These are phyloP conservation scores for Synodontis membranacea DNA, from an alignment of 2,113 vertebrate species.

Conservation along the genomic window DNA sequence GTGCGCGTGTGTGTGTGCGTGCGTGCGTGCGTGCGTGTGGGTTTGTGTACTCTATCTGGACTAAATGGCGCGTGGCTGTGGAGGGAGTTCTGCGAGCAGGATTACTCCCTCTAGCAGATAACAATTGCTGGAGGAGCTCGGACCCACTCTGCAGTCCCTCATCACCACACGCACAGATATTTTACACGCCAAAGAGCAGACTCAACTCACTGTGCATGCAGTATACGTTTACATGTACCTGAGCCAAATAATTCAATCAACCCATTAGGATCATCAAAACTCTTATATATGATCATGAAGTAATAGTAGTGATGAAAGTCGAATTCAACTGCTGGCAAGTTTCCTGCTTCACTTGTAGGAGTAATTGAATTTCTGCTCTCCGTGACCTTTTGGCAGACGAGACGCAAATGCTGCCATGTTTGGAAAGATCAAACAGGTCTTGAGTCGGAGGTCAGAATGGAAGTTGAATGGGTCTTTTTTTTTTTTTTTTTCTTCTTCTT, in stretches of 20 bases:
- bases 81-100: constrained; percentile 50
- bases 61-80: constrained; percentile 67
- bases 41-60: constrained; percentile 65
- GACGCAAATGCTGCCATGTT: constrained; percentile 65
- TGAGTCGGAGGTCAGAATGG: constrained; percentile 52
- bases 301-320: background rate
- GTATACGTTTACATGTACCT: background rate
- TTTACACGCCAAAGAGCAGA: background rate
- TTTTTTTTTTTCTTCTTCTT: too few species aligned
- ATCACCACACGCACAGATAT: background rate
- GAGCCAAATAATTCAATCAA: background rate
- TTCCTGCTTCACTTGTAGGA: background rate
- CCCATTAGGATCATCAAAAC: background rate
- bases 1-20: background rate
- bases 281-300: background rate
- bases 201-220: background rate
- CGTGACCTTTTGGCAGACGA: constrained; percentile 65
- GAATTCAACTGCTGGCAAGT: background rate
- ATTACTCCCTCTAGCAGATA: constrained; percentile 48
- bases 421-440: constrained; percentile 69
- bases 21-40: constrained; percentile 65
- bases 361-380: constrained; percentile 36
- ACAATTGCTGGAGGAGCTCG: constrained; percentile 49
- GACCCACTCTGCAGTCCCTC: background rate
- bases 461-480: background rate